Evolutionary conservation across 2,797 vertebrate genomes (phyloP).

Genomic region (Bradypus variegatus): DNA sequence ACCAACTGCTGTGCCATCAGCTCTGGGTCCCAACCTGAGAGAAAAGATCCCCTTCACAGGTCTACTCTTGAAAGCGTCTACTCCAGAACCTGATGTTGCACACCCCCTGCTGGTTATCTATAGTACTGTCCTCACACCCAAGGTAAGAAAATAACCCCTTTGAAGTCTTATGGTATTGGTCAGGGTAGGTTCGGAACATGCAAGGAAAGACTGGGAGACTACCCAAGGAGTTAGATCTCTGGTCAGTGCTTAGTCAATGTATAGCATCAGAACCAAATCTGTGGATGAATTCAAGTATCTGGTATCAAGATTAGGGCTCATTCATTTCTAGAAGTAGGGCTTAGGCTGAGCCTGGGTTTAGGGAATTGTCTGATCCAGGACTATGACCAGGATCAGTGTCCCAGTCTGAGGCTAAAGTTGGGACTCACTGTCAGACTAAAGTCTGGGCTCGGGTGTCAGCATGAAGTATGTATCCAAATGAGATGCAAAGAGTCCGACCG

Average conservation of each 20-base stretch:
- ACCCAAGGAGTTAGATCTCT: background rate
- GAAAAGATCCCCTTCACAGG: background rate
- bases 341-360: background rate
- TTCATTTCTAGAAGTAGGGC: background rate
- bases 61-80: background rate
- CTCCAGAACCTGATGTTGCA: slow-evolving; percentile 10
- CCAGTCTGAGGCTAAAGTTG: slow-evolving; percentile 17
- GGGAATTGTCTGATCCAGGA: background rate
- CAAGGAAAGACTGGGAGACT: background rate
- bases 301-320: background rate
- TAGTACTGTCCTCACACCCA: slow-evolving; percentile 3
- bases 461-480: background rate
- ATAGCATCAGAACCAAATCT: background rate
- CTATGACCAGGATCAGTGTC: background rate
- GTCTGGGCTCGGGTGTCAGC: background rate
- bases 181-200: background rate
- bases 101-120: slow-evolving; percentile 56
- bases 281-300: background rate
- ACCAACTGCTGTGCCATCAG: background rate
- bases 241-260: background rate
- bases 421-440: background rate
- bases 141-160: background rate
- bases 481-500: background rate
- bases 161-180: background rate
- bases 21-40: background rate